These are phyloP conservation scores for Sciurus vulgaris DNA, from an alignment of 2,797 vertebrate species.

Conservation along the genomic window DNA sequence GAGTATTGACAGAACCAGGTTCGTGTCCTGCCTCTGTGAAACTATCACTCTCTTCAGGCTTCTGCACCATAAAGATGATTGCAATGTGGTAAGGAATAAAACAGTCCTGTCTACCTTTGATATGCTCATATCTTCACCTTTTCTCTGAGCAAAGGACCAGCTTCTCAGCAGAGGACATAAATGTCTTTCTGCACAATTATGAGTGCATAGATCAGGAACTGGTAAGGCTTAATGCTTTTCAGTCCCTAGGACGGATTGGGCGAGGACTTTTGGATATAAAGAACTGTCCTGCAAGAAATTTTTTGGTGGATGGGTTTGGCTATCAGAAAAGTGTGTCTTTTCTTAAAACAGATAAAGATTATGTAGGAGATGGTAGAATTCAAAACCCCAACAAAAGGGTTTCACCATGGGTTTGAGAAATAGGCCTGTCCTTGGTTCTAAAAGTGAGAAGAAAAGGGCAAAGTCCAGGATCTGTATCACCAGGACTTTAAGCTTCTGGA, in stretches of 20 bases:
- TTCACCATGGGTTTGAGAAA: conserved; percentile 34
- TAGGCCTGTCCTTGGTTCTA: background rate
- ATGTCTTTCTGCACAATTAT: background rate
- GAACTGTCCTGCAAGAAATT: background rate
- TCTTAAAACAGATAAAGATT: background rate
- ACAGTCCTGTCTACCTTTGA: background rate
- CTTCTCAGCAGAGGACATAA: background rate
- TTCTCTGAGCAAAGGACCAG: background rate
- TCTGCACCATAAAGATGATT: background rate
- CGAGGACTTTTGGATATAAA: background rate
- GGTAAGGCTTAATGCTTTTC: background rate
- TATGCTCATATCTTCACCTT: background rate
- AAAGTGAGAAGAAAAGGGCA: background rate
- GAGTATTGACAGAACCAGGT: background rate
- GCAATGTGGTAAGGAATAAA: background rate
- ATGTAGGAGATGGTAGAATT: background rate
- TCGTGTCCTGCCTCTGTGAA: background rate
- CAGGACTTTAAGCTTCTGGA: background rate
- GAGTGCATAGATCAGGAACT: background rate
- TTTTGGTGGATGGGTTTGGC: background rate
- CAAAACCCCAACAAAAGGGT: conserved; percentile 21
- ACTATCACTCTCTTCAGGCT: background rate
- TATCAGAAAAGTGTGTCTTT: background rate
- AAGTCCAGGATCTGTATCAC: background rate
- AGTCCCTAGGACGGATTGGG: background rate